These are phyloP conservation scores for Nemotelus nigrinus DNA, from an alignment of 2,888 invertebrate genomes.

Conservation along the genomic window DNA sequence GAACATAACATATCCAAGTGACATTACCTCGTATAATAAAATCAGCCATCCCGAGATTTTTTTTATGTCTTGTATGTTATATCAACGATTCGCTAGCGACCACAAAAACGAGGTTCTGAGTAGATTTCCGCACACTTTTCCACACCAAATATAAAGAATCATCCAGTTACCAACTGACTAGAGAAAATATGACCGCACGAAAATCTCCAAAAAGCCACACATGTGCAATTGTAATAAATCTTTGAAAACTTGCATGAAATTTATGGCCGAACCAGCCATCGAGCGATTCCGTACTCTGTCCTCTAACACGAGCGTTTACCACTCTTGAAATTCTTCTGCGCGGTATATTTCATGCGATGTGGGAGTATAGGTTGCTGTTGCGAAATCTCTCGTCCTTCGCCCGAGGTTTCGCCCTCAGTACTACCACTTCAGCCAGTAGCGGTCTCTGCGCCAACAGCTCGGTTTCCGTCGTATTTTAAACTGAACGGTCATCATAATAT, in stretches of 20 bases:
- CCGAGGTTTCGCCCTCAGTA: not conserved
- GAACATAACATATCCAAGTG: no score
- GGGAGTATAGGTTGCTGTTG: not conserved
- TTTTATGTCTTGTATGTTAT: no score
- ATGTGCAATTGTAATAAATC: slow-evolving; percentile 21
- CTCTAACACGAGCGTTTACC: no score
- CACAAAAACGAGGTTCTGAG: no score
- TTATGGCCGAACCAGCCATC: not conserved
- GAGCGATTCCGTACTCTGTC: no score
- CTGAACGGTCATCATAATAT: slow-evolving; percentile 28
- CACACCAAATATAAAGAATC: not conserved
- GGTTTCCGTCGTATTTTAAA: not conserved
- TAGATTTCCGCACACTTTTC: not conserved
- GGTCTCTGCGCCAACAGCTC: not conserved
- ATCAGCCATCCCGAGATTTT: no score
- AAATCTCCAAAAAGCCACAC: slow-evolving; percentile 22
- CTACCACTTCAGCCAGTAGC: not conserved
- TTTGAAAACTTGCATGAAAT: slow-evolving; percentile 17
- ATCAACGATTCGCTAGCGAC: no score
- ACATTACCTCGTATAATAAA: no score
- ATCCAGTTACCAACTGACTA: slow-evolving; percentile 10
- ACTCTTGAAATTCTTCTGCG: no score
- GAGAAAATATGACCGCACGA: not conserved
- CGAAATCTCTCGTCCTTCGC: not conserved
- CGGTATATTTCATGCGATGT: no score